Base-by-base conservation (phyloP, 2,888 invertebrate species). In the Cheilosia soror region DNA sequence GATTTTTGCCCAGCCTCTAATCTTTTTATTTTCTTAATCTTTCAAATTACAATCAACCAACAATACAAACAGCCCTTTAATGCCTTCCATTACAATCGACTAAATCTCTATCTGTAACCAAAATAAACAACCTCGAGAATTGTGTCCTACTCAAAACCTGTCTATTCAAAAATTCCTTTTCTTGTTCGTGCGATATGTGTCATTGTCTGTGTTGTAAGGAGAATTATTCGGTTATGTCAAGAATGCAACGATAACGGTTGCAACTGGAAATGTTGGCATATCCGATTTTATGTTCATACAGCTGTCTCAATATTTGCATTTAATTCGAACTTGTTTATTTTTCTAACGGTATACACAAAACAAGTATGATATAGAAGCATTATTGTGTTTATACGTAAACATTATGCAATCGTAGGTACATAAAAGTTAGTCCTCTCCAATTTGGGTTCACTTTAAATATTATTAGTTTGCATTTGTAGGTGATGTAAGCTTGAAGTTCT, bases 271-370 rank as follows among this genome's bases (percentile, higher is more conserved):
- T 79, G 68, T 65, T 72, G 44, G 65, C 65, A 72, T 79, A 72
- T 79, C 62, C 57, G 60, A 75, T 55, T 80, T 31, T 63, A 42
- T 80, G 80, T 80, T 68, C 68, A 55, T 75, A 63, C 80, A 80
- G 80, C 68, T 80, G 80, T 62, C 47, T 68, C 60, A 80, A 80
- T 68, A 80, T 80, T 80, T 75, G 80, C 80, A 80, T 80, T 80
- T 80, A 80, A 80, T 80, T 80, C 75, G 62, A 75, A 57, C 42
- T 65, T 76, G 80, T 80, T 69, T 80, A 80, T 75, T 49, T 55
- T 68, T n/a, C 57, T 58, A 42, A 31, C 25, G 25, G 9, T 9
- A 29, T 20, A 62, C 20, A 71, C 47, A 37, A 4, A 40, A 11
- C 60, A 29, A 49, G 11, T 27, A 33, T 42, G 40, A 40, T 31